A percentile compares a stretch with the other conserved stretches of the same genome.
phyloP scores from a whole-genome alignment of 2,888 invertebrate genomes.

The Agrochola lota region DNA sequence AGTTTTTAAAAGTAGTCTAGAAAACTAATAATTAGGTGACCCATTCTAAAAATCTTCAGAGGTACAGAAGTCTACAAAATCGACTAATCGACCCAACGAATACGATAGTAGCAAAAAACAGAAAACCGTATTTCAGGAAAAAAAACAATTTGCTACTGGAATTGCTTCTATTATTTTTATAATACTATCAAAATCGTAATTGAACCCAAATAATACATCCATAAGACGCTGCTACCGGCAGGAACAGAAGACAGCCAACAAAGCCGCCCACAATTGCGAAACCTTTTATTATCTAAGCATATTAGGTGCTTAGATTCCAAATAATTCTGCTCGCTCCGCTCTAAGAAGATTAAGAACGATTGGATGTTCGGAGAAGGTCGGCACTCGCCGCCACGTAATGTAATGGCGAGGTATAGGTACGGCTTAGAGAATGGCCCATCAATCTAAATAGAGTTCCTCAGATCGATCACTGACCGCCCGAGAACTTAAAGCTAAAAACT shows the following conservation, averaged over 20 bases:
- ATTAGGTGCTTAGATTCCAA: conserved; percentile 86
- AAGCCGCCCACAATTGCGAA: conserved; percentile 76
- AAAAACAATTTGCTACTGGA: conserved; percentile 29
- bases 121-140: neutral
- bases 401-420: conserved; percentile 72
- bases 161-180: conserved; percentile 57
- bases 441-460: conserved; percentile 77
- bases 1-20: neutral
- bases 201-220: conserved; percentile 60
- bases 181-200: conserved; percentile 61
- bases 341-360: conserved; percentile 90
- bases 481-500: conserved; percentile 66
- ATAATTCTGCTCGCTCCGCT: conserved; percentile 86
- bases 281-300: conserved; percentile 87
- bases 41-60: no score
- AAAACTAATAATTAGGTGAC: no score
- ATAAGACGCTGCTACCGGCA: conserved; percentile 53
- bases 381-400: conserved; percentile 78
- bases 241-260: conserved; percentile 62
- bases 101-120: conserved; percentile 3
- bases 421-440: conserved; percentile 84
- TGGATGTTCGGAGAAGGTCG: conserved; percentile 88
- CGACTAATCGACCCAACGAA: neutral
- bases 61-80: neutral
- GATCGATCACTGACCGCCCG: conserved; percentile 81